A percentile compares a stretch with the other conserved stretches of the same genome.
Conservation (phyloP, 2,888 invertebrate species). For the Eupithecia inturbata region DNA sequence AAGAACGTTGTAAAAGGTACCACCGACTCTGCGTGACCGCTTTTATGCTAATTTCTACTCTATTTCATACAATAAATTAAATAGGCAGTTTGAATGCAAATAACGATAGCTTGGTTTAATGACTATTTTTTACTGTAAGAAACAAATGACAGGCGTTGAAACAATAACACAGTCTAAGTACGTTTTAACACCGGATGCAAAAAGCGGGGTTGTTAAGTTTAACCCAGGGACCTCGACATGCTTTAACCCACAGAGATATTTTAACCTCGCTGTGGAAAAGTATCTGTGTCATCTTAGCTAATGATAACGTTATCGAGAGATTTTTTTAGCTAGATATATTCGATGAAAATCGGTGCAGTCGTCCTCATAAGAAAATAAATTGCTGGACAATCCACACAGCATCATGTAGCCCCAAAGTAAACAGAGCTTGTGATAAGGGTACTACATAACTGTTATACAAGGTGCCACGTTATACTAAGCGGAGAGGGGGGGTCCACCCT, state of each 20-base stretch:
- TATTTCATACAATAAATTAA: conserved; percentile 38
- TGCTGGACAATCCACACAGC: too few relatives aligned
- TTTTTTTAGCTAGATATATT: neutral
- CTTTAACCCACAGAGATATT: neutral
- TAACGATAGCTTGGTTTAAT: conserved; percentile 8
- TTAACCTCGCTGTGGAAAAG: neutral
- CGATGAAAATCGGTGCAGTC: neutral
- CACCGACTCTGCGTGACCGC: conserved; percentile 27
- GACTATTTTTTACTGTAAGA: neutral
- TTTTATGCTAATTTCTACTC: conserved; percentile 49
- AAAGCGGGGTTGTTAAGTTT: neutral
- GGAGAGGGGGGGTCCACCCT: too few relatives aligned
- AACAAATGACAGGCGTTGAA: neutral
- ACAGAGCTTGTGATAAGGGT: too few relatives aligned
- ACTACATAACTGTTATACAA: too few relatives aligned
- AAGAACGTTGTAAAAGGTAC: conserved; percentile 63
- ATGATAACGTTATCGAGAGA: neutral
- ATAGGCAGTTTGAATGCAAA: conserved; percentile 22
- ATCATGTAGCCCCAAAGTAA: too few relatives aligned
- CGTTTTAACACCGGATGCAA: neutral
- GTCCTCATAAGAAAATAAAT: too few relatives aligned
- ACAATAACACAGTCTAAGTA: neutral
- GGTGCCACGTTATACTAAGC: too few relatives aligned
- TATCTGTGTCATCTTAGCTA: neutral
- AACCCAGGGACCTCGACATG: neutral